These are phyloP conservation scores for Gallirallus australis DNA, from an alignment of 2,797 vertebrate species.

Conservation along the genomic window DNA sequence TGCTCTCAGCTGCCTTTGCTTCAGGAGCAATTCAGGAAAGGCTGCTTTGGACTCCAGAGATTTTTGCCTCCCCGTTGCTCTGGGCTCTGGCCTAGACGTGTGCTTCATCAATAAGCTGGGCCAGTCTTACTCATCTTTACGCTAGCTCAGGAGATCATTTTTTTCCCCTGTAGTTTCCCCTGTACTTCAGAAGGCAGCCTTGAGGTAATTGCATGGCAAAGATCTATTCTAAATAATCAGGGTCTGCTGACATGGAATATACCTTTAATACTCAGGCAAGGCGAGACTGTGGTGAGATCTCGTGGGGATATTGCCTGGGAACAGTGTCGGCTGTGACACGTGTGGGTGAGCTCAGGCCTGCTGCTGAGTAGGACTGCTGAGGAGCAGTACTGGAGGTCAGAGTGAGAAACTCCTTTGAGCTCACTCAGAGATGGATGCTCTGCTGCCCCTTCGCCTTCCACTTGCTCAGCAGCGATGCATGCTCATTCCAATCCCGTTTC, in stretches of 20 bases:
- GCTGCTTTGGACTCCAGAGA: background rate
- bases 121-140: background rate
- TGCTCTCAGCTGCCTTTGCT: background rate
- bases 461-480: background rate
- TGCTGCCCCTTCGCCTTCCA: background rate
- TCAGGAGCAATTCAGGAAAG: background rate
- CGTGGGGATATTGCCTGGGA: background rate
- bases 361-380: background rate
- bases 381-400: background rate
- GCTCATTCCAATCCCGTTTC: background rate
- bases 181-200: background rate
- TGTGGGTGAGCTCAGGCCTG: background rate
- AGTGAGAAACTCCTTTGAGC: background rate
- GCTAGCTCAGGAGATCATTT: background rate
- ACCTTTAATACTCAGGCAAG: background rate
- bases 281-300: background rate
- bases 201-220: background rate
- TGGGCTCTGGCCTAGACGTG: accelerated
- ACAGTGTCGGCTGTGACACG: accelerated
- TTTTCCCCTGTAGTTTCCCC: background rate
- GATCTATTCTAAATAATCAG: background rate
- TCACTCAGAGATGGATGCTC: background rate
- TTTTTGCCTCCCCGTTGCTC: background rate
- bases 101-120: background rate
- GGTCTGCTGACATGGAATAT: background rate